These are phyloP conservation scores for Coreoperca whiteheadi DNA, from an alignment of 2,113 vertebrate species.

Conservation along the genomic window DNA sequence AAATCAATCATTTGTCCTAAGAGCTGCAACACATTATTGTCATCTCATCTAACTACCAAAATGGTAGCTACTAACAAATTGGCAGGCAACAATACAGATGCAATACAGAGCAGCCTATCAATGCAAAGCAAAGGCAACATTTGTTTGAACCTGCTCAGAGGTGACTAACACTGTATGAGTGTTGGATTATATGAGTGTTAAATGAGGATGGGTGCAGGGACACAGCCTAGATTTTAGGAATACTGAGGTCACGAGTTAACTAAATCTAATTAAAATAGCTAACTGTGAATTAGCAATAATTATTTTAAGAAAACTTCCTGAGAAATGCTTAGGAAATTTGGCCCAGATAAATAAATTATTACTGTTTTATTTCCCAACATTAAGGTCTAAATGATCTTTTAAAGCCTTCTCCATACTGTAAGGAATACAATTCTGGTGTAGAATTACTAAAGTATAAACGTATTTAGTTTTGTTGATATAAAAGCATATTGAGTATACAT, in stretches of 20 bases:
- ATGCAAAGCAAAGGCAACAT: not conserved
- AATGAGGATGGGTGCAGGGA: no score
- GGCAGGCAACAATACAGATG: not conserved
- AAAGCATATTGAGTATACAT: not conserved
- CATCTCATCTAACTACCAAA: not conserved
- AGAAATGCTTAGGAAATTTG: not conserved
- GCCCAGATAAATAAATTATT: not conserved
- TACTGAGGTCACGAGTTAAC: no score
- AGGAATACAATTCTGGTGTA: not conserved
- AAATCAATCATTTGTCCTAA: slow-evolving; percentile 38
- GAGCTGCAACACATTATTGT: slow-evolving; percentile 5
- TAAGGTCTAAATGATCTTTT: not conserved
- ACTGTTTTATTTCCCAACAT: not conserved
- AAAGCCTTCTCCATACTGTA: not conserved
- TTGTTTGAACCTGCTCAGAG: not conserved
- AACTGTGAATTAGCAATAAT: not conserved
- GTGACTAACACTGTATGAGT: not conserved
- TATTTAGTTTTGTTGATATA: not conserved
- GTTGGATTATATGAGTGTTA: no score
- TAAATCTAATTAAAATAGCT: not conserved
- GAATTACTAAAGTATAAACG: not conserved
- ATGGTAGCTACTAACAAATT: not conserved
- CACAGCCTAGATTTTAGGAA: not conserved
- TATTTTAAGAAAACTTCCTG: not conserved
- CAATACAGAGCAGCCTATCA: not conserved